Evolutionary conservation across 2,888 invertebrate species (phyloP).

Genomic region (Caenorhabditis sulstoni): DNA sequence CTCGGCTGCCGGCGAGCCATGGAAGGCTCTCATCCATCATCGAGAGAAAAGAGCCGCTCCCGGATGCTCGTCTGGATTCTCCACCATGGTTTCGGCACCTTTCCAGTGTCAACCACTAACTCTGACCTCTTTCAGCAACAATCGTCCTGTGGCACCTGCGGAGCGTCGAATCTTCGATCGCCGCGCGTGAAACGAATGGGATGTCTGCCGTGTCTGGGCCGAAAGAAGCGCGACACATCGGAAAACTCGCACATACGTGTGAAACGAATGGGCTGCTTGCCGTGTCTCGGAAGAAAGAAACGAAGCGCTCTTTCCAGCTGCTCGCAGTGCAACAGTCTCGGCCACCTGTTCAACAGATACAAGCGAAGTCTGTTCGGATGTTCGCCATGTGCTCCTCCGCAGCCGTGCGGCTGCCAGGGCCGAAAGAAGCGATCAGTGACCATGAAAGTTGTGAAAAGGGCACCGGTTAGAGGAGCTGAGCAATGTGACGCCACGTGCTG

Average conservation of each 20-base stretch:
- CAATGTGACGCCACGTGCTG: constrained; percentile 52
- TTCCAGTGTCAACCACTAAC: no score
- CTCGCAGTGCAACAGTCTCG: constrained; percentile 49
- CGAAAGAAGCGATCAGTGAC: constrained; percentile 42
- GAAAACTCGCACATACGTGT: constrained; percentile 40
- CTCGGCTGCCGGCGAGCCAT: constrained; percentile 49
- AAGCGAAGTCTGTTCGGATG: constrained; percentile 56
- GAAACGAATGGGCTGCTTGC: constrained; percentile 55
- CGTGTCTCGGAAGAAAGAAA: constrained; percentile 53
- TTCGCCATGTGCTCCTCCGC: constrained; percentile 34
- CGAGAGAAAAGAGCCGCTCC: constrained; percentile 36
- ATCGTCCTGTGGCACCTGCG: constrained; percentile 36
- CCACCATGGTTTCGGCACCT: constrained; percentile 6
- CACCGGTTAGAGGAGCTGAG: constrained; percentile 2
- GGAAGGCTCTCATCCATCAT: constrained; percentile 31
- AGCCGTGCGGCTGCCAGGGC: constrained; percentile 37
- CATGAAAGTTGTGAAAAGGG: constrained; percentile 20
- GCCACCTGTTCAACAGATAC: constrained; percentile 47
- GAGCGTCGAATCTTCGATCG: constrained; percentile 48
- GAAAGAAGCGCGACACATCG: constrained; percentile 49
- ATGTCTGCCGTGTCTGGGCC: constrained; percentile 56
- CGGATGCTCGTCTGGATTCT: constrained; percentile 38
- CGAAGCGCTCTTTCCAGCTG: constrained; percentile 38
- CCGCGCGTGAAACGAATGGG: constrained; percentile 56
- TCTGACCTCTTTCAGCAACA: no score